Conservation (phyloP, 92 coral and sea anemone genomes). For the Epizoanthus fatuus region DNA sequence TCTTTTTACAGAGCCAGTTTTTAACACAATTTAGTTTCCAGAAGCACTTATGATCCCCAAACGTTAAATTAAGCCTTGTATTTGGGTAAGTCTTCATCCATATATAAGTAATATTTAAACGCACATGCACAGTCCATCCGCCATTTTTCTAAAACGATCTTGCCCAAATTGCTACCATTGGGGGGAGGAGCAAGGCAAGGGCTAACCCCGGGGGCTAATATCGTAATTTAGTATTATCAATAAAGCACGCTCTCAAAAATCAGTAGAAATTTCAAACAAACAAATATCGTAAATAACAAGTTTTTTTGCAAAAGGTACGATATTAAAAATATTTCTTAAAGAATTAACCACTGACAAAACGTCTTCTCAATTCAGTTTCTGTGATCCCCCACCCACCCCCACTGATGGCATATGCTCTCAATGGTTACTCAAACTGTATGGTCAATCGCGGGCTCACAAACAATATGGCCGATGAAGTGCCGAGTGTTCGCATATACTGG, state of each 20-base stretch:
- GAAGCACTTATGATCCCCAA: too few relatives aligned
- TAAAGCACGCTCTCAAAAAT: background rate
- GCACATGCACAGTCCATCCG: slow-evolving; percentile 4
- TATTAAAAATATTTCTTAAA: too few relatives aligned
- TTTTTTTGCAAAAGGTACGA: too few relatives aligned
- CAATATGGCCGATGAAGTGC: slow-evolving; percentile 67
- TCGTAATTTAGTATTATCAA: background rate
- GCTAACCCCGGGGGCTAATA: slow-evolving; percentile 58
- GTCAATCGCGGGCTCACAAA: slow-evolving; percentile 62
- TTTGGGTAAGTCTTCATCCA: too few relatives aligned
- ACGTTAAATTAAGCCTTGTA: too few relatives aligned
- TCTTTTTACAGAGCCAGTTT: too few relatives aligned
- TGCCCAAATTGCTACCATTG: background rate
- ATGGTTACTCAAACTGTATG: background rate
- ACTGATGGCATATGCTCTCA: background rate
- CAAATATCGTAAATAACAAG: too few relatives aligned
- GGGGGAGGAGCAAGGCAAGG: slow-evolving; percentile 23
- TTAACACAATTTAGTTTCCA: too few relatives aligned
- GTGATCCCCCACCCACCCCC: background rate
- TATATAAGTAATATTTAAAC: too few relatives aligned
- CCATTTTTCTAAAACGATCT: slow-evolving; percentile 42
- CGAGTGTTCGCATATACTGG: too few relatives aligned
- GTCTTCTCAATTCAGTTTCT: background rate
- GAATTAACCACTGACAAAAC: too few relatives aligned
- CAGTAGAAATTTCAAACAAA: background rate